Conservation (phyloP, 2,888 invertebrate genomes). For the Brassicogethes aeneus region DNA sequence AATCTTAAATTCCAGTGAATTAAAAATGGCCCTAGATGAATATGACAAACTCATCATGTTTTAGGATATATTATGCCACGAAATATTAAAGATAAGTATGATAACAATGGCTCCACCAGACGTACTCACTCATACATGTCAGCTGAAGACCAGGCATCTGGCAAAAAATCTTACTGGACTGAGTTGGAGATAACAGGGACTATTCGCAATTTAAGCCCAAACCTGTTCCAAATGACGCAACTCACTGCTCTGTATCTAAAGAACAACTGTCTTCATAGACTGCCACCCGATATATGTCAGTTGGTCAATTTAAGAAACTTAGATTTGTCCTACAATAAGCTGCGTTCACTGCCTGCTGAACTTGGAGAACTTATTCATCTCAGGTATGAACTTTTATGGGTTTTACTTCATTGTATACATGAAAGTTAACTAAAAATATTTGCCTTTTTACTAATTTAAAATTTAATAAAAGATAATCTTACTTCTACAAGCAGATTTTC, state of each 20-base stretch:
- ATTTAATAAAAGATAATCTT: too few species aligned
- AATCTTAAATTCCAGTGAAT: too few species aligned
- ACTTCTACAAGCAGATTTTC: too few species aligned
- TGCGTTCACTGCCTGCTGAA: constrained; percentile 90
- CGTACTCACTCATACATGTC: constrained; percentile 88
- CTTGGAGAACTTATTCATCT: constrained; percentile 93
- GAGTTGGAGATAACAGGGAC: constrained; percentile 72
- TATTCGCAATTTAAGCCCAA: constrained; percentile 88
- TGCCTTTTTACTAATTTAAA: too few species aligned
- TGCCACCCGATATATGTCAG: constrained; percentile 85
- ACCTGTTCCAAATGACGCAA: constrained; percentile 84
- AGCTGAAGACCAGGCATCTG: constrained; percentile 83
- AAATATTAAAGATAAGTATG: constrained; percentile 80
- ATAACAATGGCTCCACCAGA: constrained; percentile 61
- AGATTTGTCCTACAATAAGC: constrained; percentile 91
- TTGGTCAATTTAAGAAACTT: constrained; percentile 77
- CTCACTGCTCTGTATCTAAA: constrained; percentile 92
- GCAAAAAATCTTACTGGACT: constrained; percentile 88
- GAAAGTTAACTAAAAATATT: too few species aligned
- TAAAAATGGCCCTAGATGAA: too few species aligned
- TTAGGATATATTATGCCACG: constrained; percentile 44
- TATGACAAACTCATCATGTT: too few species aligned
- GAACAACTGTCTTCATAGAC: constrained; percentile 85
- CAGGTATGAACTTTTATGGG: constrained; percentile 48
- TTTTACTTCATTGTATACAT: constrained; percentile 6